Percentiles rank a stretch among this genome's conserved stretches.
Evolutionary conservation across 2,888 invertebrate species (phyloP).

Genomic region (Drosophila meridionalis): DNA sequence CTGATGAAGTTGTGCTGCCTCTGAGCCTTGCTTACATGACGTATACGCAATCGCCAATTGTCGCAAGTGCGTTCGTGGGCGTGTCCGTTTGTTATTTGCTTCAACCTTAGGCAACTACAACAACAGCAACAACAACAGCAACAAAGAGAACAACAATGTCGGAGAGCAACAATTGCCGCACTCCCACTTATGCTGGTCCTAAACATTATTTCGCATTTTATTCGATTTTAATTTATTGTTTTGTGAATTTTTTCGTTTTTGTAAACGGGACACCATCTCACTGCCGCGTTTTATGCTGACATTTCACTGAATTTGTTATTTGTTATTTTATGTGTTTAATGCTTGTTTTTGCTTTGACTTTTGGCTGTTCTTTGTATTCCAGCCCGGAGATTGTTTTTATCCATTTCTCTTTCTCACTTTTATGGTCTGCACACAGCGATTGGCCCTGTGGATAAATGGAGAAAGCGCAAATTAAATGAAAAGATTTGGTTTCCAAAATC

Average conservation of each 20-base stretch:
- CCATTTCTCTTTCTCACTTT: not conserved
- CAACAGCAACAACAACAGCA: constrained; percentile 18
- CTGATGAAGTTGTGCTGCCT: constrained; percentile 15
- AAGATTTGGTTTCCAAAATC: constrained; percentile 55
- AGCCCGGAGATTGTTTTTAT: constrained; percentile 14
- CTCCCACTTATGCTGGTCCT: not conserved
- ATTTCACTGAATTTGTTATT: constrained; percentile 55
- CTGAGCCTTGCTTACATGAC: constrained; percentile 16
- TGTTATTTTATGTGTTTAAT: constrained; percentile 40
- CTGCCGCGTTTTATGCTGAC: constrained; percentile 43
- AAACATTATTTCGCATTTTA: constrained; percentile 48
- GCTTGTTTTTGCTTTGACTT: constrained; percentile 29
- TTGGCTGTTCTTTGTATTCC: constrained; percentile 37
- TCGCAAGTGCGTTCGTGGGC: constrained; percentile 1
- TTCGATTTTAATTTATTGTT: constrained; percentile 59
- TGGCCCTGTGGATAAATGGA: constrained; percentile 53
- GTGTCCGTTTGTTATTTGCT: constrained; percentile 5
- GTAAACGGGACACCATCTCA: constrained; percentile 25
- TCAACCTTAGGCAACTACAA: constrained; percentile 14
- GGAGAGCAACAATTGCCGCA: constrained; percentile 26
- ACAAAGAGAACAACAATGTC: not conserved
- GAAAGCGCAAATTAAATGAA: constrained; percentile 49
- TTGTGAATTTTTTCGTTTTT: constrained; percentile 10
- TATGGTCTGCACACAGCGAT: constrained; percentile 43
- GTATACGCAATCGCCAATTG: constrained; percentile 39